Base-by-base conservation (phyloP, 2,797 vertebrate species). In the Pteronotus mesoamericanus region DNA sequence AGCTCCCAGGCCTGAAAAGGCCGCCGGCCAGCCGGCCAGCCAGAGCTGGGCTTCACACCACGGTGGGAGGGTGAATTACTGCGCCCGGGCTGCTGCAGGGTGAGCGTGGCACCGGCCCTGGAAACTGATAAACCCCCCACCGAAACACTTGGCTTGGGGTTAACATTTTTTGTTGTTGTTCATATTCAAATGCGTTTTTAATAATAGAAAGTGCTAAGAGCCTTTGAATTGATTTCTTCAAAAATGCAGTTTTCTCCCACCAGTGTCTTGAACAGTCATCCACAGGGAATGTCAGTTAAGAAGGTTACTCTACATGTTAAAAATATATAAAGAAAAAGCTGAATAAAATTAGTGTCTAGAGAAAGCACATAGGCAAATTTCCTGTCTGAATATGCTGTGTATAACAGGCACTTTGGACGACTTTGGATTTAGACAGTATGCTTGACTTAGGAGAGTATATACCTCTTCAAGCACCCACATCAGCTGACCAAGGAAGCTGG, bases 151-250 rank as follows among this genome's bases (percentile, higher is more conserved):
- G 86, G 66, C 42, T 68, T 72, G 22, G 77, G 22, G 22, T 59
- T 57, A 68, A 59, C 18, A 79, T 83, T 55, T 89, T 75, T 57
- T 83, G 39, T 39, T 59, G 64, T 18, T 87, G 75, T 74, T 95
- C 91, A 53, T 34, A 66, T 68, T 79, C 66, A 86, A 89, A 91
- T 21, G 48, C 87, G 53, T 61, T 94, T 95, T 92, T 89, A 93
- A 93, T 95, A 91, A 95, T 78, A 89, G 66, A 94, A 95, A 92
- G 48, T 71, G 78, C 59, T 86, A 77, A 91, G 12, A 79, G 44
- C 10, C 57, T 94, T 79, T 89, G 44, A 88, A 66, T 69, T 22
- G 37, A 44, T 91, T 91, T 94, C 55, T 82, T 96, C 29, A 85
- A 92, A 77, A 79, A 78, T 55, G 21, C 37, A 68, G 68, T 71